Percentiles rank a stretch among this genome's conserved stretches.
These are phyloP conservation scores for Petromus typicus DNA, from an alignment of 2,113 vertebrate species.

Conservation along the genomic window DNA sequence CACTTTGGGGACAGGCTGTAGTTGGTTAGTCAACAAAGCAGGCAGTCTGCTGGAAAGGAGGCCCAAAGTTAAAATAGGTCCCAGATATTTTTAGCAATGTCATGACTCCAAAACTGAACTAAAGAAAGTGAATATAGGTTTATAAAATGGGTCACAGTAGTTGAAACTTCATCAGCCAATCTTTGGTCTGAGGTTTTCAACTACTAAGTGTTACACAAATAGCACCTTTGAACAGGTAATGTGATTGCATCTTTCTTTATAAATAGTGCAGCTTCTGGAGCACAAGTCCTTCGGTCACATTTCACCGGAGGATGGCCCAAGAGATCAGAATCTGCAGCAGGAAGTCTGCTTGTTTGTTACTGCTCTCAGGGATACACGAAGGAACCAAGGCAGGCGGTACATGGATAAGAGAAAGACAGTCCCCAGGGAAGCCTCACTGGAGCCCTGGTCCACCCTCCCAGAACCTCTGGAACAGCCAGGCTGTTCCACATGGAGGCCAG, in stretches of 20 bases:
- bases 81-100: neutral
- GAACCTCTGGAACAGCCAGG: neutral
- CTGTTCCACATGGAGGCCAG: neutral
- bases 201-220: neutral
- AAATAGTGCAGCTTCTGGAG: neutral
- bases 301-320: neutral
- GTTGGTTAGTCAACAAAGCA: neutral
- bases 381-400: neutral
- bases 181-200: neutral
- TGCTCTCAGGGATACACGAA: neutral
- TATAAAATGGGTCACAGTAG: slow-evolving; percentile 9
- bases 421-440: neutral
- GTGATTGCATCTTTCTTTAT: neutral
- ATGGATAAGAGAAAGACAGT: neutral
- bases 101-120: neutral
- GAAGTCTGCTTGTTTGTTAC: neutral
- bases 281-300: neutral
- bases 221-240: neutral
- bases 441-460: neutral
- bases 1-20: neutral
- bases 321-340: neutral
- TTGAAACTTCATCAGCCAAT: neutral
- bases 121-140: slow-evolving; percentile 26
- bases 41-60: neutral
- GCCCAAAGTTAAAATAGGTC: neutral